phyloP scores from a whole-genome alignment of 2,113 vertebrate species.

The Rissa tridactyla region DNA sequence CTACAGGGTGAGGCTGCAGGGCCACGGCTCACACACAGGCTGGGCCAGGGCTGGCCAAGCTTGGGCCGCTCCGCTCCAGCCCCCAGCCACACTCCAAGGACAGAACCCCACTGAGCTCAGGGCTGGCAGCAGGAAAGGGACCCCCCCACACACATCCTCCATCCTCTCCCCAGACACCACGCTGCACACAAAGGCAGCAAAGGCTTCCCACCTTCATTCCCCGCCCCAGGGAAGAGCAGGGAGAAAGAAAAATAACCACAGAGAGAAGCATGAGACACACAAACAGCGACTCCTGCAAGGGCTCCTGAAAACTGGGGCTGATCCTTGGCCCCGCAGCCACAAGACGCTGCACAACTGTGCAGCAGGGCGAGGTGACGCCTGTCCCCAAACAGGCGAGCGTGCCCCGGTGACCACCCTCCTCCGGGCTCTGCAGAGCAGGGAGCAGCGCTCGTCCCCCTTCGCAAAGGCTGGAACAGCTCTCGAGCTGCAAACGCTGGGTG shows the following conservation, averaged over 20 bases:
- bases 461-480: neutral
- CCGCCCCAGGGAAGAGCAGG: accelerated
- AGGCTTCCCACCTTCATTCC: neutral
- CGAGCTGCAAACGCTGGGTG: neutral
- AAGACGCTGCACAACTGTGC: accelerated
- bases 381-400: accelerated
- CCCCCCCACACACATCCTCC: accelerated
- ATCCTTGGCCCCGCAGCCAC: neutral
- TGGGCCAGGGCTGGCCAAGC: accelerated
- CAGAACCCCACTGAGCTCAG: neutral
- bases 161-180: accelerated
- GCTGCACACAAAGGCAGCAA: no score
- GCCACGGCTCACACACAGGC: accelerated
- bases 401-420: accelerated
- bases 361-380: accelerated
- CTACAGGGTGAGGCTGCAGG: neutral
- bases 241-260: neutral
- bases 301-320: neutral
- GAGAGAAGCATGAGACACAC: accelerated
- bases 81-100: accelerated
- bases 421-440: neutral
- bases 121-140: neutral
- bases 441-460: accelerated
- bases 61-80: neutral
- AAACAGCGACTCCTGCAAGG: accelerated